A percentile compares a stretch with the other conserved stretches of the same genome.
Conservation (phyloP, 35 echinoderm and acorn worm species). For the Lytechinus pictus region DNA sequence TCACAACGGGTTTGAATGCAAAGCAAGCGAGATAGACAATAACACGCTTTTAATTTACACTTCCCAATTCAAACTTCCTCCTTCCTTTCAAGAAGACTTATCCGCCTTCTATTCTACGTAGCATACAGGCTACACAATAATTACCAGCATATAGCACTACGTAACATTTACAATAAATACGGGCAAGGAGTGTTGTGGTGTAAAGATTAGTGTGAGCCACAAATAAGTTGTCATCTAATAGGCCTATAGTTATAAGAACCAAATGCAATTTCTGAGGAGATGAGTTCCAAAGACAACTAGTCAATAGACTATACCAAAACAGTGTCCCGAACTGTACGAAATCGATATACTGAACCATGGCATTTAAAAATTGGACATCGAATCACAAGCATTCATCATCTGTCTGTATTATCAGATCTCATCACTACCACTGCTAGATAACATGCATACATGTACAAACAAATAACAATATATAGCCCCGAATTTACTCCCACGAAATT, state of each 20-base stretch:
- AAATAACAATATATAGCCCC: conserved; percentile 27
- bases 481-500: conserved; percentile 47
- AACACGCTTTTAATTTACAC: conserved; percentile 27
- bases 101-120: background rate
- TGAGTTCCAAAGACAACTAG: no score
- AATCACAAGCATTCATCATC: background rate
- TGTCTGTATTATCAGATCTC: background rate
- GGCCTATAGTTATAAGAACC: no score
- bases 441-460: background rate
- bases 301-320: background rate
- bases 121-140: background rate
- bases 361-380: background rate
- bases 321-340: background rate
- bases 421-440: background rate
- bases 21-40: background rate
- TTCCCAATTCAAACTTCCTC: conserved; percentile 48
- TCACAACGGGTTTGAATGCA: background rate
- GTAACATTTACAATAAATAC: background rate
- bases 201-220: background rate
- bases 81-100: conserved; percentile 28
- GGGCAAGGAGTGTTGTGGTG: background rate
- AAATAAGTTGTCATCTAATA: background rate
- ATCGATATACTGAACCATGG: background rate
- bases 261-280: no score
- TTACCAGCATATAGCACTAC: background rate